Evolutionary conservation across 2,113 vertebrate species (phyloP).

Genomic region (Oreocharis arfaki): DNA sequence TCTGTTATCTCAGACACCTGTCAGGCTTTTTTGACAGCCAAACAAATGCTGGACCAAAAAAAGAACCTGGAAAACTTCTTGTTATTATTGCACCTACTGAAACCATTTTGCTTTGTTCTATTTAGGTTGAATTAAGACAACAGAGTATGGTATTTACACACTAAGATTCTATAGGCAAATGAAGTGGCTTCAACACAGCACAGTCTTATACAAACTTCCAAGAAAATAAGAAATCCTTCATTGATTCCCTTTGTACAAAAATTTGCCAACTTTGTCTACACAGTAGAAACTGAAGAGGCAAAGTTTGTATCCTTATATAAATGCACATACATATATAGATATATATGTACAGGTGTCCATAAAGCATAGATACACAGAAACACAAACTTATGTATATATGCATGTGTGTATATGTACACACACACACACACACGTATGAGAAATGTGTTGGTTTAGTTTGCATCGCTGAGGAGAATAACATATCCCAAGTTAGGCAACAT

Average conservation of each 20-base stretch:
- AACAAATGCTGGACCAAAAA: background rate
- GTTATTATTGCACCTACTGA: constrained; percentile 13
- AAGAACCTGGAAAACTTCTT: background rate
- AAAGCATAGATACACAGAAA: background rate
- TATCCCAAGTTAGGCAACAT: background rate
- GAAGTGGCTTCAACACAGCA: constrained; percentile 37
- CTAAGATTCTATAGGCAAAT: constrained; percentile 1
- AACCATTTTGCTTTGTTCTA: background rate
- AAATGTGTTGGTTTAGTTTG: background rate
- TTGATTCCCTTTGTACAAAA: constrained; percentile 69
- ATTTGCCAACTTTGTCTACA: constrained; percentile 69
- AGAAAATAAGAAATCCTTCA: constrained; percentile 67
- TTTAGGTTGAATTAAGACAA: constrained; percentile 50
- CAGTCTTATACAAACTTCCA: constrained; percentile 37
- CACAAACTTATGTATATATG: background rate
- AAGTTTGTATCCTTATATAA: constrained; percentile 43
- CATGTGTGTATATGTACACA: background rate
- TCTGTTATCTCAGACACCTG: background rate
- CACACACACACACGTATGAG: background rate
- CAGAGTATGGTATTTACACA: constrained; percentile 65
- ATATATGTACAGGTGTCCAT: constrained; percentile 29
- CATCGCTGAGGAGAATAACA: background rate
- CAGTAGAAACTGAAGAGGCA: constrained; percentile 69
- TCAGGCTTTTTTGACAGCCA: background rate
- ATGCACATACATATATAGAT: background rate